Base-by-base conservation (phyloP, 53 echinoderm and acorn worm genomes). In the Hippasteria phrygiana region DNA sequence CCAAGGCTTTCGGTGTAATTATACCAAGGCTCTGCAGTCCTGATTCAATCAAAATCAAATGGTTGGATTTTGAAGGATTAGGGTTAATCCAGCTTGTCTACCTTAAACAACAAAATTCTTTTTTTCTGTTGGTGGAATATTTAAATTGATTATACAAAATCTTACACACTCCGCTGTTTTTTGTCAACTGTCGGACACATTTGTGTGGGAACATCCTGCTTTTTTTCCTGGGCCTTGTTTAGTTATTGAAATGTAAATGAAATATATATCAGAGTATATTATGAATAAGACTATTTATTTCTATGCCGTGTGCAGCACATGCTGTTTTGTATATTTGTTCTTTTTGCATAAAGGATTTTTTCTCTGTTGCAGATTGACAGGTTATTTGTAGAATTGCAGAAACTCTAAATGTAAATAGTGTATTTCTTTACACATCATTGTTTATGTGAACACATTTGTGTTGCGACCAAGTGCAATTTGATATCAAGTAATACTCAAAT, bases 401-500 rank as follows among this genome's bases (percentile, higher is more conserved):
- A 45, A 59, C n/a, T n/a, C 59, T 59, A 24, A 7, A 26, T 18
- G 2, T 16, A 17, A 55, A 55, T 2, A 55, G 2, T 2, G 18
- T 16, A 6, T 55, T 55, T 55, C 18, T 16, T 55, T 55, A 16
- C 67, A 64, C 24, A 29, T 64, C 27, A 18, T 69, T 47, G 51
- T 85, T 18, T 71, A 13, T 32, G 71, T 50, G 71, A 70, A 85
- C 31, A 69, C 42, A 17, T 71, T 65, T 46, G 85, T 85, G 53
- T 70, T 85, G 31, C 42, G 14, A 85, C 85, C 85, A 85, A 85
- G 85, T 85, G 85, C 85, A 85, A 85, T 85, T 85, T 85, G 70
- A 70, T 85, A 69, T 66, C 45, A 66, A 71, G 26, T 71, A 85
- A 85, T 50, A 69, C 46, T 85, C 70, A 35, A 85, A n/a, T 85